phyloP scores from a whole-genome alignment of 2,113 vertebrate genomes.

The Syrmaticus mikado region DNA sequence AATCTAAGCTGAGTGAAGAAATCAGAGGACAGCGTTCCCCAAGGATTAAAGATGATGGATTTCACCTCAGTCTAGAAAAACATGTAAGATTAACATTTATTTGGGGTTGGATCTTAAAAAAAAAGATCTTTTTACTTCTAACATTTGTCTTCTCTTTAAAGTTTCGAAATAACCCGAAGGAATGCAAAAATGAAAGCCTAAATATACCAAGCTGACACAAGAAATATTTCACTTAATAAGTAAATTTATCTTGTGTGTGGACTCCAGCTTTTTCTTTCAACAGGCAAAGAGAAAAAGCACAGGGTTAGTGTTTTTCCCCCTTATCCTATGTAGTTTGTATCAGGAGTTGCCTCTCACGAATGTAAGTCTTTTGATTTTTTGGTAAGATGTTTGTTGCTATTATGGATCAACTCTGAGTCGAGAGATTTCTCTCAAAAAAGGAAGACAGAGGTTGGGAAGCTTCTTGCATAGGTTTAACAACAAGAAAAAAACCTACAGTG shows the following conservation, averaged over 20 bases:
- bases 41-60: slow-evolving; percentile 44
- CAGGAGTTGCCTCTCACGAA: not conserved
- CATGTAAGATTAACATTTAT: slow-evolving; percentile 3
- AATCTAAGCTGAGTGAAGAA: slow-evolving; percentile 35
- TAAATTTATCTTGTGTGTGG: not conserved
- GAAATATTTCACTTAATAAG: slow-evolving; percentile 32
- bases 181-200: slow-evolving; percentile 6
- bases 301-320: not conserved
- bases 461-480: not conserved
- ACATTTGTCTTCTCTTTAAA: slow-evolving; percentile 38
- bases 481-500: not conserved
- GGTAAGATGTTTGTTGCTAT: not conserved
- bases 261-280: not conserved
- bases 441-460: not conserved
- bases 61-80: slow-evolving; percentile 40
- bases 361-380: not conserved
- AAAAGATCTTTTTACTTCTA: slow-evolving; percentile 4
- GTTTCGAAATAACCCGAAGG: slow-evolving; percentile 51
- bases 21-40: not conserved
- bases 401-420: not conserved
- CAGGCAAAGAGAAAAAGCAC: not conserved
- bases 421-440: not conserved
- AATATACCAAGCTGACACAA: not conserved
- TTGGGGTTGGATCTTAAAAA: not conserved
- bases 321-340: not conserved